Base-by-base conservation (phyloP, 1,140 invertebrate species). In the Watersipora subatra region DNA sequence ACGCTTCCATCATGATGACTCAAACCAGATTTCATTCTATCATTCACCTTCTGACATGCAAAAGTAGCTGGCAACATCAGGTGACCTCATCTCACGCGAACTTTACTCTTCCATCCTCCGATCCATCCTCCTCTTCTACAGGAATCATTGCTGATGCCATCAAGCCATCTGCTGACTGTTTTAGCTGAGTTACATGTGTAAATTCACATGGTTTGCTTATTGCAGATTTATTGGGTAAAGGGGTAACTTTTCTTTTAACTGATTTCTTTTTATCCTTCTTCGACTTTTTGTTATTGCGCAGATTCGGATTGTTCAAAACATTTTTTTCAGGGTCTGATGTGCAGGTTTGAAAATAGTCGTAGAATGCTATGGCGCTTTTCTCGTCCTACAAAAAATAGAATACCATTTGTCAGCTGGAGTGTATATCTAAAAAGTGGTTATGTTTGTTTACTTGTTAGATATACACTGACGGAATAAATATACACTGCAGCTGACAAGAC, bases 251-350 rank as follows among this genome's bases (percentile, higher is more conserved):
- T 12, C 22, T 7, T 28, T 24, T 24, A 12, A 46, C 34, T 12
- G 34, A 46, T 46, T 46, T 46, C 34, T 46, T 46, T 22, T 59
- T 59, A 12, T 59, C 58, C 22, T 59, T 59, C 58, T 59, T 59
- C 22, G 46, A 17, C 46, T 55, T 55, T 55, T 59, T 59, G 7
- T 59, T 59, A 24, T 12, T 59, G 7, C 22, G 7, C 22, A 59
- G 7, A 22, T 28, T 59, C 7, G 58, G 58, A 28, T 59, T 28
- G 58, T 28, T 28, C 22, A 59, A 28, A 12, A 59, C 27, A 28
- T 59, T 59, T 24, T 59, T 28, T 17, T 59, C 58, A 12, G 58
- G 58, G 27, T 59, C 22, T 12, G 34, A 46, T 46, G 34, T 46
- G n/a, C 34, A 46, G 34, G n/a, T 7, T 46, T 46, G 7, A n/a